Percentiles rank a stretch among this genome's conserved stretches.
phyloP scores from a whole-genome alignment of 2,797 vertebrate genomes.

The Fundulus diaphanus region DNA sequence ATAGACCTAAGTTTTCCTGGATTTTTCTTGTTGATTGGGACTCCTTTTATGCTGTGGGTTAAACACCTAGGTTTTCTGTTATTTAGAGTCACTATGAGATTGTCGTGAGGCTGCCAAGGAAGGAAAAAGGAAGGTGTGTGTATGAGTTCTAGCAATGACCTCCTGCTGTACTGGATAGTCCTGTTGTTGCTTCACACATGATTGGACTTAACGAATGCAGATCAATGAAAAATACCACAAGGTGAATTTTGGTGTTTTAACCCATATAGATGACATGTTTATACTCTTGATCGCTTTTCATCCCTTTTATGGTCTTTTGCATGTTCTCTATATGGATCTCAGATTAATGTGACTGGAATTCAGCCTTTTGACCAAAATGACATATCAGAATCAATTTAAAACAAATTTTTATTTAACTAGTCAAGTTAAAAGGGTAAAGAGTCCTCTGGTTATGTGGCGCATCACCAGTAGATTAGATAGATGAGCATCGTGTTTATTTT shows the following conservation, averaged over 20 bases:
- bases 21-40: neutral
- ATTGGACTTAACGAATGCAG: neutral
- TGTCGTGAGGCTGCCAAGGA: neutral
- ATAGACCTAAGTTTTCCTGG: too few relatives aligned
- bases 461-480: neutral
- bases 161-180: neutral
- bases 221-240: neutral
- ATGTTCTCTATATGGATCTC: neutral
- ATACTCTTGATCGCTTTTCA: too few relatives aligned
- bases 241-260: neutral
- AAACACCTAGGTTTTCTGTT: neutral
- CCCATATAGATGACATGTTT: neutral
- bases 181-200: too few relatives aligned
- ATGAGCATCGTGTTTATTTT: too few relatives aligned
- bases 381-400: neutral
- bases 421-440: neutral
- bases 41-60: neutral
- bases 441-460: too few relatives aligned
- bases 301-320: neutral
- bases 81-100: neutral
- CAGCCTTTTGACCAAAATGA: neutral
- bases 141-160: neutral
- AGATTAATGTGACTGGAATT: neutral
- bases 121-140: neutral
- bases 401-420: neutral